phyloP scores from a whole-genome alignment of 2,113 vertebrate genomes.

The Sander vitreus region DNA sequence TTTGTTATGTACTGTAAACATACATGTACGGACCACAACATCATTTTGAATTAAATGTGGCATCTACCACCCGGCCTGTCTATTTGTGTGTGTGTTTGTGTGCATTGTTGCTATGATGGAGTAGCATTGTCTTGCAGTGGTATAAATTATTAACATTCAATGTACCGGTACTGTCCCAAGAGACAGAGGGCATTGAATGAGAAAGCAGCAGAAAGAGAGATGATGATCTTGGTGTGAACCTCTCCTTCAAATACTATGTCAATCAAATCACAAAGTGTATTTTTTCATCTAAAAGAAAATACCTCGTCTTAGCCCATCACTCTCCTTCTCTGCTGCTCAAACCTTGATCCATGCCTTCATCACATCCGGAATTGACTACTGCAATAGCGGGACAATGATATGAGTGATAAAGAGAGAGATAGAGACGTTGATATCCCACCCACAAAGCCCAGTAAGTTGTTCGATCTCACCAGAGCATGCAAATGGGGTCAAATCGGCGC shows the following conservation, averaged over 20 bases:
- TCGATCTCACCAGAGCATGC: background rate
- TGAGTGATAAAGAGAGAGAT: too few relatives aligned
- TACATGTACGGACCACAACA: background rate
- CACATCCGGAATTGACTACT: too few relatives aligned
- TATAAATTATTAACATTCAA: constrained; percentile 50
- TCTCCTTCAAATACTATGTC: too few relatives aligned
- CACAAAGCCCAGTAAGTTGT: constrained; percentile 12
- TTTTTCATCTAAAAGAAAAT: too few relatives aligned
- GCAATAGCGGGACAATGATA: too few relatives aligned
- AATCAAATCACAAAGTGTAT: too few relatives aligned
- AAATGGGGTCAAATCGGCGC: background rate
- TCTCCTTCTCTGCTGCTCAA: too few relatives aligned
- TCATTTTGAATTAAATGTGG: background rate
- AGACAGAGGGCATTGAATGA: constrained; percentile 20
- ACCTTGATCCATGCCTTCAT: too few relatives aligned
- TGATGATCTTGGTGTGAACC: background rate
- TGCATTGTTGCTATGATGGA: background rate
- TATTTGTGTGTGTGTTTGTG: background rate
- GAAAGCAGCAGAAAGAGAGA: background rate
- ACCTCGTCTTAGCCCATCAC: too few relatives aligned
- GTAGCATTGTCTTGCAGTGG: constrained; percentile 12
- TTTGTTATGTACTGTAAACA: background rate
- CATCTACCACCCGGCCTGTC: background rate
- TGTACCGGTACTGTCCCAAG: constrained; percentile 21
- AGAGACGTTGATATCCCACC: background rate